Evolutionary conservation across 1,140 invertebrate species (phyloP), one percentile per base, ranked within the genome.

Genomic region (Dendrolimus punctatus): DNA sequence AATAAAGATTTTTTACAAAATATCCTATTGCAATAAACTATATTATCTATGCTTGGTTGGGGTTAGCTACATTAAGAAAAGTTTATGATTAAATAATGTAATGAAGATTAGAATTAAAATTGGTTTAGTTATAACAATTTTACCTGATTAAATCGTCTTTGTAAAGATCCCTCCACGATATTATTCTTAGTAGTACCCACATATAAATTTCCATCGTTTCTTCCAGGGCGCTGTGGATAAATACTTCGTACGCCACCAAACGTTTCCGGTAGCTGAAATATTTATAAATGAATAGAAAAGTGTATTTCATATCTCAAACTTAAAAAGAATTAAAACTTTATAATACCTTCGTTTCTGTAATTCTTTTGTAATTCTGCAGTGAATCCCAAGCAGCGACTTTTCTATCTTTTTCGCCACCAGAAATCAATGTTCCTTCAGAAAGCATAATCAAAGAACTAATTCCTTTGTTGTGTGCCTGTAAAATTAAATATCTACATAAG

Each of bases 101-200:
- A 37, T 48, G n/a, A 48, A 45, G 4, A 45, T 45, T 9, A 45
- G 23, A 10, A 45, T 7, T 8, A 9, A 4, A 45, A 45, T 45
- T 8, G n/a, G 23, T 44, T 45, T 45, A 9, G 23, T 45, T 6
- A 9, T 8, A 7, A 10, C 6, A 45, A 49, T 41, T 48, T 51
- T 83, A 94, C 93, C 88, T 97, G 95, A 65, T 95, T 95, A 72
- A 98, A 97, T 72, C 95, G 90, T 59, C 96, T 89, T 66, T 96
- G 95, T 39, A 97, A 76, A 1, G 95, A 96, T n/a, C 96, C 96
- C 79, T 97, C 95, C 57, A 98, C 87, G 46, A 99, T 96, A 67
- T 95, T 95, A 78, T 99, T 99, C 55, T 92, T 92, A 0, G 95
- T 97, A 6, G 97, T 98, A 8, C 97, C 97, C 6, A 98, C 94